Base-by-base conservation (phyloP, 2,888 invertebrate genomes). In the Adela reaumurella region DNA sequence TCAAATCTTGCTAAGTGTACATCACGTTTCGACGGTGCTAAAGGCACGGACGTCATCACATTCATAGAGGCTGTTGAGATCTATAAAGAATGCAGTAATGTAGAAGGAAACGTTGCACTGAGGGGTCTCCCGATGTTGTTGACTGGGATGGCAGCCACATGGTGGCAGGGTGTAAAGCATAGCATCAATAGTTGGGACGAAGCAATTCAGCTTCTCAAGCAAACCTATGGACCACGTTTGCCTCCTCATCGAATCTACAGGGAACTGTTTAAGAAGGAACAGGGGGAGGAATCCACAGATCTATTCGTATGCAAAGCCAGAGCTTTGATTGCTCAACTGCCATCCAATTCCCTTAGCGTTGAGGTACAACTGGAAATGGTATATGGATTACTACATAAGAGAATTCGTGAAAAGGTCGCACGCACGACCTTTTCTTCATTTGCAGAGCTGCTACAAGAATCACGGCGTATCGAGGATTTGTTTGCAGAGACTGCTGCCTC, bases 51-150 rank as follows among this genome's bases (percentile, higher is more conserved):
- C 19, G 50, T 53, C n/a, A 14, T 20, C 11, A 51, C 51, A 2
- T 55, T 55, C 44, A 50, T 55, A 8, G 56, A 54, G 41, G 51
- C 52, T 2, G 44, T 54, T 3, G 49, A 54, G 16, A 52, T 49
- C 1, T 56, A 49, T 20, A 55, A 54, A 24, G 51, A 53, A 2
- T 55, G 52, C 41, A 49, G 28, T 10, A n/a, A 28, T 8, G 35
- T 55, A 0, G 20, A 42, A 1, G 53, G 55, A 18, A 28, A 49
- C 2, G 53, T 48, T 14, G 56, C 56, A 5, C 20, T 58, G n/a
- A 47, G 52, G 2, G 55, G 56, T 1, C 41, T 56, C 6, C 45
- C 54, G 1, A 56, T 57, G 53, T 44, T 56, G 11, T 42, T 57
- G 3, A 54, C 55, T 3, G 56, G 49, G 1, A 44, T 51, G 5